Evolutionary conservation across 2,113 vertebrate species (phyloP).

Genomic region (Dendrocopos noguchii): DNA sequence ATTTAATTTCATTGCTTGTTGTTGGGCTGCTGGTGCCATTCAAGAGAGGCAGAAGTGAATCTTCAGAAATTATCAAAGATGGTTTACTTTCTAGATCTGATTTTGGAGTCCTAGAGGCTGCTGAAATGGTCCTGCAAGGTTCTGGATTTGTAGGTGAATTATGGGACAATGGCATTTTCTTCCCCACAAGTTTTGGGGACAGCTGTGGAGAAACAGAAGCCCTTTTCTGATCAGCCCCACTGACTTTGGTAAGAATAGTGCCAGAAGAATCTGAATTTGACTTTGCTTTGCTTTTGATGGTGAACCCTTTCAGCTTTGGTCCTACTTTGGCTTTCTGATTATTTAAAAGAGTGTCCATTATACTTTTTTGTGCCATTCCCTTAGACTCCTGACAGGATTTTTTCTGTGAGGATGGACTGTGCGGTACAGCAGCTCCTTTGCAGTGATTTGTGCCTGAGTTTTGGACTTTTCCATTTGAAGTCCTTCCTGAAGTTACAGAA

Average conservation of each 20-base stretch:
- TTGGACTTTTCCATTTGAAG: constrained; percentile 63
- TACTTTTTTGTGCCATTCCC: constrained; percentile 62
- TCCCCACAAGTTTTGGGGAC: constrained; percentile 69
- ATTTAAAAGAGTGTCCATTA: constrained; percentile 69
- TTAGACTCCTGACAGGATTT: constrained; percentile 71
- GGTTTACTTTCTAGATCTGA: constrained; percentile 48
- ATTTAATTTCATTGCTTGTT: neutral
- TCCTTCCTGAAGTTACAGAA: constrained; percentile 31
- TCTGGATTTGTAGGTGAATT: constrained; percentile 63
- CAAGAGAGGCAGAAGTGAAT: neutral
- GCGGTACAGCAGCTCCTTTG: constrained; percentile 46
- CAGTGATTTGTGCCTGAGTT: constrained; percentile 49
- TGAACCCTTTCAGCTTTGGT: constrained; percentile 82
- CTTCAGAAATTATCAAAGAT: neutral
- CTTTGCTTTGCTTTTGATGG: constrained; percentile 80
- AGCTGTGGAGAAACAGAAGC: constrained; percentile 65
- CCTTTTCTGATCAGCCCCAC: constrained; percentile 71
- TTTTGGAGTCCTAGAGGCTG: constrained; percentile 26
- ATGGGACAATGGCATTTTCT: constrained; percentile 34
- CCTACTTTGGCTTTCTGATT: constrained; percentile 72
- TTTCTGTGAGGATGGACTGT: constrained; percentile 48
- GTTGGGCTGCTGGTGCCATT: neutral
- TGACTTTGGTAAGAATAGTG: constrained; percentile 26
- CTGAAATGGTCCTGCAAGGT: neutral
- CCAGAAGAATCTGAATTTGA: constrained; percentile 54